phyloP scores from a whole-genome alignment of 2,888 invertebrate genomes.

The Aleiodes alternator region DNA sequence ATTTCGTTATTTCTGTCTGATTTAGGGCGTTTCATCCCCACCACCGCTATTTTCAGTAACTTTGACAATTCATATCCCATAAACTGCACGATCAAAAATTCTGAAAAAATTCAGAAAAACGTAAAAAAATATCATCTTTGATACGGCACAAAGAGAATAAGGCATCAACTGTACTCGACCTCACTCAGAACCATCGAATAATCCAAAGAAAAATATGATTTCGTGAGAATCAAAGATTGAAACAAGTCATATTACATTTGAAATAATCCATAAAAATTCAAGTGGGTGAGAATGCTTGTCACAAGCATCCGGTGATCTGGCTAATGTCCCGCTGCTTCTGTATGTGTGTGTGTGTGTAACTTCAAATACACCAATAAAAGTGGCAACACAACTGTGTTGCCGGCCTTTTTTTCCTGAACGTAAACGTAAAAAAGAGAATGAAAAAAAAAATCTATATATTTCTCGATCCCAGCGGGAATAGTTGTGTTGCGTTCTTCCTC shows the following conservation, averaged over 20 bases:
- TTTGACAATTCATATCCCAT: no score
- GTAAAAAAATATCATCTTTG: no score
- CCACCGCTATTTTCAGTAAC: no score
- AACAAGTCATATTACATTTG: not conserved
- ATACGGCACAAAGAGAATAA: no score
- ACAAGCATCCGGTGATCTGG: slow-evolving; percentile 73
- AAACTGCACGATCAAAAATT: no score
- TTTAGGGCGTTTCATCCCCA: no score
- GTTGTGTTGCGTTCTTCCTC: slow-evolving; percentile 31
- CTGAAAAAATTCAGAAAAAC: no score
- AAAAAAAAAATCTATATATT: not conserved
- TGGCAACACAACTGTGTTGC: slow-evolving; percentile 2
- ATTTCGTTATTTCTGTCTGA: no score
- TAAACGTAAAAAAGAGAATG: slow-evolving; percentile 38
- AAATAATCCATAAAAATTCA: slow-evolving; percentile 42
- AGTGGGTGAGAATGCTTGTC: slow-evolving; percentile 69
- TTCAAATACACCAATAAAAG: slow-evolving; percentile 12
- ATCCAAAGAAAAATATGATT: no score
- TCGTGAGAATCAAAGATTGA: no score
- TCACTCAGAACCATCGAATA: no score
- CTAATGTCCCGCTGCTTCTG: slow-evolving; percentile 64
- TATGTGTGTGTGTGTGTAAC: slow-evolving; percentile 46
- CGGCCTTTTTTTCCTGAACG: not conserved
- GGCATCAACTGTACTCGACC: no score
- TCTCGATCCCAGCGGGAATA: slow-evolving; percentile 35